Evolutionary conservation across 2,797 vertebrate species (phyloP), one percentile per base, ranked within the genome.

Genomic region (Taenioides sp.): DNA sequence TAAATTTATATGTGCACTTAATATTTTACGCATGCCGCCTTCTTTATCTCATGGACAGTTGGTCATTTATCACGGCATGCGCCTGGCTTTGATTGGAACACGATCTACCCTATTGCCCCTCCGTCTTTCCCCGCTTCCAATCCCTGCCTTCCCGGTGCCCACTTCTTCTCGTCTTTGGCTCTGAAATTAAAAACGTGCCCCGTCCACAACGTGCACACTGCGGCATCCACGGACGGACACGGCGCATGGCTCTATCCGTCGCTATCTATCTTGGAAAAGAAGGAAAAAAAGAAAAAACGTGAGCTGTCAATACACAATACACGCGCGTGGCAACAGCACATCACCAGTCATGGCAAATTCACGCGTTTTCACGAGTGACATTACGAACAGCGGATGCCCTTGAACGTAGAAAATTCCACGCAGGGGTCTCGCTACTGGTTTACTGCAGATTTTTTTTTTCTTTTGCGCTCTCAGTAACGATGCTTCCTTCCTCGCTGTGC

Each of bases 181-280:
- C 61, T 71, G 60, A 76, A 78, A 79, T 88, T 81, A 57, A 79
- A 86, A 88, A 84, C 86, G 84, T 85, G 79, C 82, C 49, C 71
- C 71, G 77, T 75, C 79, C 71, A 77, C 80, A 55, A 80, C 85
- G 90, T 87, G 88, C 89, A 92, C 88, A 93, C 92, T 93, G 93
- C 92, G 88, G 91, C 91, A 93, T 82, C 81, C 0, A 75, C 73
- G 77, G 67, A 80, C 37, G 31, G 75, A 77, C 82, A 47, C 43
- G 43, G 43, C 71, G n/a, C 59, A 25, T 12, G n/a, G n/a, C 55
- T n/a, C 40, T 43, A 7, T 31, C 47, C 67, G 40, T 73, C 34
- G 62, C 75, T 72, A 80, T 2, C 27, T 5, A 5, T 12, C 18
- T 37, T 20, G 18, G 28, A 18, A 58, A 7, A n/a, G 3, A 37